phyloP scores from a whole-genome alignment of 2,888 invertebrate species.

The Sarcophaga variegata region DNA sequence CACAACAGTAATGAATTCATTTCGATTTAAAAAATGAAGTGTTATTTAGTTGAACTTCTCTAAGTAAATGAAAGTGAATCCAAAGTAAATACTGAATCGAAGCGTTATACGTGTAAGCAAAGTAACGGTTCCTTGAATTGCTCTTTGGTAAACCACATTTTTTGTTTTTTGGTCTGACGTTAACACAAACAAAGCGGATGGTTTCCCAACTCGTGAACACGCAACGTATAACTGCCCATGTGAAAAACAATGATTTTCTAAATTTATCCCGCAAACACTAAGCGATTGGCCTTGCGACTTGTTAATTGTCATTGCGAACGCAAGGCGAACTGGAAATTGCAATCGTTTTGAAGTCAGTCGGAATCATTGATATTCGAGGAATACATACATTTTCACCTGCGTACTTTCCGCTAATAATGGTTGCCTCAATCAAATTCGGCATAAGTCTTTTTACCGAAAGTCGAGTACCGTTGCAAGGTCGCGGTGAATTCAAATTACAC shows the following conservation, averaged over 20 bases:
- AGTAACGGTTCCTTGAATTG: slow-evolving; percentile 42
- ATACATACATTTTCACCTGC: slow-evolving; percentile 54
- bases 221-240: too few species aligned
- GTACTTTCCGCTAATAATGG: slow-evolving; percentile 48
- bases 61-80: slow-evolving; percentile 30
- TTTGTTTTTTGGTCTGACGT: slow-evolving; percentile 44
- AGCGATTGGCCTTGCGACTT: slow-evolving; percentile 64
- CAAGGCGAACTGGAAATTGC: slow-evolving; percentile 19
- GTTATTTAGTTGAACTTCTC: slow-evolving; percentile 57
- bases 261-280: slow-evolving; percentile 50
- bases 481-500: slow-evolving; percentile 73
- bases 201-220: too few species aligned
- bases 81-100: slow-evolving; percentile 22
- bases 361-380: slow-evolving; percentile 61
- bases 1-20: slow-evolving; percentile 59
- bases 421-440: too few species aligned
- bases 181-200: too few species aligned
- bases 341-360: slow-evolving; percentile 59
- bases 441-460: too few species aligned
- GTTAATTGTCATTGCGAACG: slow-evolving; percentile 63
- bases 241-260: neutral
- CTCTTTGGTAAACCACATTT: too few species aligned
- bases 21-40: slow-evolving; percentile 54
- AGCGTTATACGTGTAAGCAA: slow-evolving; percentile 30
- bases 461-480: slow-evolving; percentile 67